Percentiles rank a stretch among this genome's conserved stretches.
These are phyloP conservation scores for Phengaris alcon DNA, from an alignment of 2,888 invertebrate species.

Conservation along the genomic window DNA sequence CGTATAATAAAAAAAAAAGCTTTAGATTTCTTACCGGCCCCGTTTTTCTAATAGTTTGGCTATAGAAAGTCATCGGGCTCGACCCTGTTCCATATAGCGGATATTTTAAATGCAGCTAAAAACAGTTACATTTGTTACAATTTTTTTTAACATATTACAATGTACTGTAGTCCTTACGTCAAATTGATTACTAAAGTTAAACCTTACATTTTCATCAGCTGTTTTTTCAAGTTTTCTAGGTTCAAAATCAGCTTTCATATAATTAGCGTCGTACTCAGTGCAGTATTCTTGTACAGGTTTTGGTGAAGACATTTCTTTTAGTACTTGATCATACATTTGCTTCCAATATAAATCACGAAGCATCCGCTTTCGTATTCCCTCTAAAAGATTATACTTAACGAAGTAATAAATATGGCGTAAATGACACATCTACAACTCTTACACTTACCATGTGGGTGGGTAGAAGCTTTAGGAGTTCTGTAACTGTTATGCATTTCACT, in stretches of 20 bases:
- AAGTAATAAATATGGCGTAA: not conserved
- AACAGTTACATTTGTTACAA: conserved; percentile 31
- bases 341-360: conserved; percentile 73
- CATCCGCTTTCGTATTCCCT: conserved; percentile 68
- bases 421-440: not conserved
- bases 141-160: not conserved
- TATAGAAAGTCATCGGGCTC: conserved; percentile 69
- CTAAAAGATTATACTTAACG: conserved; percentile 17
- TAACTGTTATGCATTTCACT: conserved; percentile 65
- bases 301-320: conserved; percentile 63
- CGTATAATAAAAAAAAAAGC: not conserved
- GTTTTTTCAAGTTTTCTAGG: conserved; percentile 62
- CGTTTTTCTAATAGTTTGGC: conserved; percentile 58
- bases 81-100: conserved; percentile 74
- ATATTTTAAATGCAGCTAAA: conserved; percentile 68
- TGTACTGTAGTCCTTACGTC: not conserved
- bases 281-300: conserved; percentile 63
- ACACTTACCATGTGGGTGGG: conserved; percentile 50
- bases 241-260: conserved; percentile 59
- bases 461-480: conserved; percentile 53
- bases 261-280: conserved; percentile 69
- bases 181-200: not conserved
- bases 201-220: conserved; percentile 61
- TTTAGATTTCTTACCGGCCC: conserved; percentile 58
- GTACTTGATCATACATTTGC: conserved; percentile 73